These are phyloP conservation scores for Ellobius talpinus DNA, from an alignment of 2,113 vertebrate species.

Conservation along the genomic window DNA sequence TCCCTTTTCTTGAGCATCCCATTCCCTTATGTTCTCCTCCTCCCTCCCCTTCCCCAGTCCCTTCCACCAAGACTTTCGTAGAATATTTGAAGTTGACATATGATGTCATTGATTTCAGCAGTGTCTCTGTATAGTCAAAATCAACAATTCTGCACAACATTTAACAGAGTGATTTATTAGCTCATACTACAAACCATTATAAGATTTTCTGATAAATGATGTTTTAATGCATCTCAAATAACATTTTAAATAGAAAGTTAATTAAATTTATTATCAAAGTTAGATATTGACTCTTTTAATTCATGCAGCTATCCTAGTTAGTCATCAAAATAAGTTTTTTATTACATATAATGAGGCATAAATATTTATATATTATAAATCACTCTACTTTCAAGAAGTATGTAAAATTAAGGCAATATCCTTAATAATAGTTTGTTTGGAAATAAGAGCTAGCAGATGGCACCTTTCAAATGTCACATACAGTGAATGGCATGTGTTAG, in stretches of 20 bases:
- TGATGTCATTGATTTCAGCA: background rate
- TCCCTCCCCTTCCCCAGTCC: too few relatives aligned
- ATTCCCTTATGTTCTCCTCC: too few relatives aligned
- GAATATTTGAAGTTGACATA: background rate
- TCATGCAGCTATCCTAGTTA: background rate
- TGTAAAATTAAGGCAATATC: background rate
- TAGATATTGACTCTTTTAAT: background rate
- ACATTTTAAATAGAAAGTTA: background rate
- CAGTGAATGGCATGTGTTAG: background rate
- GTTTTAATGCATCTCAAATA: background rate
- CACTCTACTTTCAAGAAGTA: background rate
- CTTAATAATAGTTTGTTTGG: background rate
- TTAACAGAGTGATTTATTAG: background rate
- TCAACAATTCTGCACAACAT: background rate
- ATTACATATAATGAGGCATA: background rate
- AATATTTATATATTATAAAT: background rate
- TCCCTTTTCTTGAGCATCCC: too few relatives aligned
- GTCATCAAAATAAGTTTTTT: conserved; percentile 8
- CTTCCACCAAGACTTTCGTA: background rate
- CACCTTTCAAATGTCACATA: background rate
- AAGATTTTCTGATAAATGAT: background rate
- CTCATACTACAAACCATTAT: background rate
- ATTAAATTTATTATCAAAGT: background rate
- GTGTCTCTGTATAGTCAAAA: background rate
- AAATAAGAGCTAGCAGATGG: background rate